Evolutionary conservation across 2,113 vertebrate genomes (phyloP).

Genomic region (Calyptommatus sinebrachiatus): DNA sequence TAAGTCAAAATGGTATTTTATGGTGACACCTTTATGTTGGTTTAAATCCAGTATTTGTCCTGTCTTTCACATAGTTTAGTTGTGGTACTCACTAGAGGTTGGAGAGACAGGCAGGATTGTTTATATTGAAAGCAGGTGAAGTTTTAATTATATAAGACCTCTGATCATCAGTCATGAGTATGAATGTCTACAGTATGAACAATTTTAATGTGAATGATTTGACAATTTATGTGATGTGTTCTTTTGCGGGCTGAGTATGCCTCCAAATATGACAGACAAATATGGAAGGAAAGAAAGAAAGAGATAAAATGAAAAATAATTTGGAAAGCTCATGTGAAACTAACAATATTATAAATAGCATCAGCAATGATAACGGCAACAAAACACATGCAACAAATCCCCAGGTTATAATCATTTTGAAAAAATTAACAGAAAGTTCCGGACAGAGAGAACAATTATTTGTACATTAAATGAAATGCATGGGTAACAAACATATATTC

Average conservation of each 20-base stretch:
- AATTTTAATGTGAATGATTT: neutral
- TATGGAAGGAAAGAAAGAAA: neutral
- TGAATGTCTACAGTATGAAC: neutral
- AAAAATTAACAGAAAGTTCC: neutral
- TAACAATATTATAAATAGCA: neutral
- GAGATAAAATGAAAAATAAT: neutral
- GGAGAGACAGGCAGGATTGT: too few relatives aligned
- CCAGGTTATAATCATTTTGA: neutral
- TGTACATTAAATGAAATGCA: conserved; percentile 4
- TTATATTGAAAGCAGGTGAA: too few relatives aligned
- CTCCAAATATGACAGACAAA: neutral
- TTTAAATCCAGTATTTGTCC: conserved; percentile 4
- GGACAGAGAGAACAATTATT: neutral
- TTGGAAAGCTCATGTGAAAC: neutral
- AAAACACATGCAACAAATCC: neutral
- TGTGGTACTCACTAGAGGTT: neutral
- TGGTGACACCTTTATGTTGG: neutral
- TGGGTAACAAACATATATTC: conserved; percentile 1
- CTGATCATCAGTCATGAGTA: too few relatives aligned
- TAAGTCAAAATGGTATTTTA: neutral
- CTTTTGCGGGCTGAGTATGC: neutral
- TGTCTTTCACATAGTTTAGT: neutral
- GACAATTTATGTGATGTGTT: neutral
- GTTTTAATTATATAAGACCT: too few relatives aligned
- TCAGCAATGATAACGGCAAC: too few relatives aligned